These are phyloP conservation scores for Neolamprologus falcicula DNA, from an alignment of 2,113 vertebrate genomes.

Conservation along the genomic window DNA sequence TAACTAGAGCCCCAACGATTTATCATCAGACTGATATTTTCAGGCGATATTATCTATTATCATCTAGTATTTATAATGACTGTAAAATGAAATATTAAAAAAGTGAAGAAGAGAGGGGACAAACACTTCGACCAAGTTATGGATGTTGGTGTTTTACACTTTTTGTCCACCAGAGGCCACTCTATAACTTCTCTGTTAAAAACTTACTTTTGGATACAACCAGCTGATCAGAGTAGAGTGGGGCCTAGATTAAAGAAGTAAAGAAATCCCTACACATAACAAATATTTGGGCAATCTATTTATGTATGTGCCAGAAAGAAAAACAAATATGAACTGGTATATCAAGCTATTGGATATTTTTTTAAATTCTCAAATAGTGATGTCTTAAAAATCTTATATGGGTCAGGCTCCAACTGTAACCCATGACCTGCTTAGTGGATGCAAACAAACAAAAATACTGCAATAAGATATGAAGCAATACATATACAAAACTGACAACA, in stretches of 20 bases:
- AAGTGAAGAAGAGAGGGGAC: not conserved
- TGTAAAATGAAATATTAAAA: not conserved
- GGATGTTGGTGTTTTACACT: not conserved
- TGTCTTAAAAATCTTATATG: not conserved
- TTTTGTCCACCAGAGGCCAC: not conserved
- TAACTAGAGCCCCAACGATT: not conserved
- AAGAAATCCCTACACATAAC: not conserved
- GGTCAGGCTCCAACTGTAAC: not conserved
- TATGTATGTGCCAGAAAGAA: not conserved
- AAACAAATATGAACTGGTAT: not conserved
- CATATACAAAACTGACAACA: not conserved
- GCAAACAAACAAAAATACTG: not conserved
- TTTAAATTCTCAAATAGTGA: not conserved
- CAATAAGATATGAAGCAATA: not conserved
- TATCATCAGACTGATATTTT: not conserved
- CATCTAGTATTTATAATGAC: not conserved
- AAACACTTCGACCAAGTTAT: not conserved
- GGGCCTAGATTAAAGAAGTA: not conserved
- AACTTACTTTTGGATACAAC: not conserved
- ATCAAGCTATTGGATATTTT: not conserved
- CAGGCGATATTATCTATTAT: not conserved
- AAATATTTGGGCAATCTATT: not conserved
- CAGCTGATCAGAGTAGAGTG: not conserved
- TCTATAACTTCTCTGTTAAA: not conserved
- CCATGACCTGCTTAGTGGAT: not conserved